Evolutionary conservation across 2,797 vertebrate genomes (phyloP).

Genomic region (Syncerus caffer): DNA sequence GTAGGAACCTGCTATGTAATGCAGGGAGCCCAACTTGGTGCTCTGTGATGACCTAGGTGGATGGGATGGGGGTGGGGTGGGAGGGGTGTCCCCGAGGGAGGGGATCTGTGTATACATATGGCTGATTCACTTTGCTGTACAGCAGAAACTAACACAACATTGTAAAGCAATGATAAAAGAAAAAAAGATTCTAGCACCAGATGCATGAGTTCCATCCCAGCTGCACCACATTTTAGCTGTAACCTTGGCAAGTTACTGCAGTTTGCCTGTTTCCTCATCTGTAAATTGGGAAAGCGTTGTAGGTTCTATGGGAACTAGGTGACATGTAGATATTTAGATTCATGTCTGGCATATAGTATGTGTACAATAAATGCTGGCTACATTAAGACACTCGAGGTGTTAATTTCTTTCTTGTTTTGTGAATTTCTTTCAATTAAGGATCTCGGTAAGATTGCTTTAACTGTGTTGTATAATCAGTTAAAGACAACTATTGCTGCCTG

Average conservation of each 20-base stretch:
- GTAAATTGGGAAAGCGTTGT: neutral
- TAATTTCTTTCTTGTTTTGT: neutral
- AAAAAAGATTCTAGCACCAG: neutral
- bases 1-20: neutral
- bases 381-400: neutral
- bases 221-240: fast-evolving
- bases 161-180: neutral
- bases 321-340: neutral
- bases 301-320: neutral
- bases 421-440: neutral
- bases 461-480: neutral
- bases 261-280: slow-evolving; percentile 2
- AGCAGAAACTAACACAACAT: neutral
- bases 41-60: neutral
- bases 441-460: neutral
- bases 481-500: neutral
- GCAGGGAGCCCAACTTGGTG: neutral
- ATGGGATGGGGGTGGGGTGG: neutral
- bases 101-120: neutral
- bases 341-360: neutral
- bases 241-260: neutral
- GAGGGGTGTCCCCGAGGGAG: neutral
- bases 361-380: neutral
- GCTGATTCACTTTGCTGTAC: neutral
- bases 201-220: neutral